These are phyloP conservation scores for Polydrusus cervinus DNA, from an alignment of 2,888 invertebrate species.

Conservation along the genomic window DNA sequence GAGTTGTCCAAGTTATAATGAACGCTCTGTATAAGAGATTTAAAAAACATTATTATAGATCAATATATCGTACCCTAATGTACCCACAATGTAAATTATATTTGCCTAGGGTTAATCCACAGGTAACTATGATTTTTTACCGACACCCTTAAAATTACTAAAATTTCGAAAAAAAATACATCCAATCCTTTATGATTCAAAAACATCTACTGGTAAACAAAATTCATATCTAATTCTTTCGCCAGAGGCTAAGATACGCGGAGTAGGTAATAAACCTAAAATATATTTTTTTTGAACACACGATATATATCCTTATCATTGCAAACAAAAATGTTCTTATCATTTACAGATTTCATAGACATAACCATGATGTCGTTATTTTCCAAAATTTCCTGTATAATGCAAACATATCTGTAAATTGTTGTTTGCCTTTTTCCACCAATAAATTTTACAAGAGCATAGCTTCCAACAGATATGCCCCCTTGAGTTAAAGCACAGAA, in stretches of 20 bases:
- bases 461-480: slow-evolving; percentile 6
- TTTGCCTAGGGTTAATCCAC: too few species aligned
- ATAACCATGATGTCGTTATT: slow-evolving; percentile 7
- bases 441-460: slow-evolving; percentile 20
- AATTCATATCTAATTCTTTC: slow-evolving; percentile 17
- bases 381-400: slow-evolving; percentile 9
- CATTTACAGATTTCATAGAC: slow-evolving; percentile 1
- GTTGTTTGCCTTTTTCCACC: slow-evolving; percentile 8
- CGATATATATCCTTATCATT: slow-evolving; percentile 10
- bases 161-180: too few species aligned
- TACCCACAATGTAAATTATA: too few species aligned
- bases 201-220: slow-evolving; percentile 21
- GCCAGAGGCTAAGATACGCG: not conserved
- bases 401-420: slow-evolving; percentile 22
- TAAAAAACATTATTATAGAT: too few species aligned
- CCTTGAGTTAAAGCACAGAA: slow-evolving; percentile 17
- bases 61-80: too few species aligned
- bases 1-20: too few species aligned
- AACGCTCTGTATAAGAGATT: too few species aligned
- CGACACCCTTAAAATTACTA: too few species aligned
- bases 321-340: slow-evolving; percentile 8
- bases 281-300: slow-evolving; percentile 2
- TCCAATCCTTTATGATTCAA: slow-evolving; percentile 12
- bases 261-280: slow-evolving; percentile 24
- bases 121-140: too few species aligned